A percentile compares a stretch with the other conserved stretches of the same genome.
Evolutionary conservation across 30 jellyfish, hydroid and myxozoan species (phyloP).

Genomic region (Aurelia sp.): DNA sequence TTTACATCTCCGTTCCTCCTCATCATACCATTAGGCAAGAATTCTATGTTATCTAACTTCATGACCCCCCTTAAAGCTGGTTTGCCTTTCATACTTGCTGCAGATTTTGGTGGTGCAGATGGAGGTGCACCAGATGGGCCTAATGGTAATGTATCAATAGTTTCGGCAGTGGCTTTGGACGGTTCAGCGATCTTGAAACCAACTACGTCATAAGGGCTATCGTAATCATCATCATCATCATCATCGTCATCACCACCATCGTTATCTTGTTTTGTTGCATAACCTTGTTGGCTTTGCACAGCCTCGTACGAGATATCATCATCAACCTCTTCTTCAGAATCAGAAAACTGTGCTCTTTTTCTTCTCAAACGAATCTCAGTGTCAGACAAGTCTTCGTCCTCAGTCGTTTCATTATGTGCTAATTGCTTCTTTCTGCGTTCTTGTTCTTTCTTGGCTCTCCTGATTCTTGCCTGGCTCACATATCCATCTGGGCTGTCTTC

Average conservation of each 20-base stretch:
- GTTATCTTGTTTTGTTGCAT: not conserved
- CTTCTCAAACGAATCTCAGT: conserved; percentile 17
- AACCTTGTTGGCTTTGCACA: not conserved
- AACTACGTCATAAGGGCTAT: conserved; percentile 44
- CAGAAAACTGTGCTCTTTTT: conserved; percentile 54
- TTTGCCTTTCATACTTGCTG: conserved; percentile 55
- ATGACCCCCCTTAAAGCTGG: conserved; percentile 32
- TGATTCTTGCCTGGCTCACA: not conserved
- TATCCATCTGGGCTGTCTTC: conserved; percentile 21
- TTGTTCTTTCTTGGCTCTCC: not conserved
- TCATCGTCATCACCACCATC: conserved; percentile 24
- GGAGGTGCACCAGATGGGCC: conserved; percentile 82
- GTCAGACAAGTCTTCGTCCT: conserved; percentile 25
- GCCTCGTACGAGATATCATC: not conserved
- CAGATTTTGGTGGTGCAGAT: conserved; percentile 62
- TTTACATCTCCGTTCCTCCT: conserved; percentile 18
- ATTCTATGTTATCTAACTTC: conserved; percentile 30
- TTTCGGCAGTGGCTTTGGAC: conserved; percentile 51
- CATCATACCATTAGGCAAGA: conserved; percentile 50
- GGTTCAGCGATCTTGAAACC: conserved; percentile 36
- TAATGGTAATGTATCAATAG: conserved; percentile 43
- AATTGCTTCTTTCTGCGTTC: not conserved
- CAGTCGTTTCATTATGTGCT: not conserved
- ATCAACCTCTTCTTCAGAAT: conserved; percentile 46
- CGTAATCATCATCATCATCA: conserved; percentile 29